Evolutionary conservation across 2,113 vertebrate genomes (phyloP), one percentile per base, ranked within the genome.

Genomic region (Salvelinus namaycush): DNA sequence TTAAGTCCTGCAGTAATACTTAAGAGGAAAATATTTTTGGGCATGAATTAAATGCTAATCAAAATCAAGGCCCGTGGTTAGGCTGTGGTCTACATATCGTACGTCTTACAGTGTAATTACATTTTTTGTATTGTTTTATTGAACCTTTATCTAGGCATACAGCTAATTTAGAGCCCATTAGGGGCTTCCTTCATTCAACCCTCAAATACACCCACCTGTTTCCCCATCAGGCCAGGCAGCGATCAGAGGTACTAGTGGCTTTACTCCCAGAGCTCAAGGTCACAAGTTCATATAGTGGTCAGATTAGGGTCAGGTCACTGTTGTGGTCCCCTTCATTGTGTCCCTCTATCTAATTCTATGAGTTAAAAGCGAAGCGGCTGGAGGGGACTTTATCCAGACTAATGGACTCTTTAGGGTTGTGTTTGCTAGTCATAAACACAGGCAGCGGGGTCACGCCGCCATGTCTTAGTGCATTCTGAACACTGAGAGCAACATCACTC

Each of bases 321-420:
- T 22, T 26, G 26, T 65, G 59, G n/a, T 62, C 6, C 59, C 59
- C n/a, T 62, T 22, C 59, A 24, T 62, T 6, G 18, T 62, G 20
- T 62, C 8, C 5, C n/a, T 22, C 7, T 22, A 57, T 16, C 18
- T 57, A 14, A 57, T 18, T 20, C 54, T 7, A n/a, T 8, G 59
- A 62, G 83, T 81, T 67, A 86, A 82, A 72, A 76, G 71, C 22
- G 39, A 27, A 13, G 24, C 0, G 3, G 81, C 59, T 86, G 71
- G 67, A 75, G 68, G n/a, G 76, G 60, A 62, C 59, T 62, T 62
- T 64, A 76, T 69, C 71, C 66, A 7, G 20, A 57, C 83, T 88
- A 90, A 90, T 91, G 89, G 85, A 91, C 81, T 88, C 86, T 90
- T 90, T 89, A 90, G 84, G 82, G 68, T 84, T 54, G 73, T 88